These are phyloP conservation scores for Macrosiphum euphorbiae DNA, from an alignment of 2,888 invertebrate species.

Conservation along the genomic window DNA sequence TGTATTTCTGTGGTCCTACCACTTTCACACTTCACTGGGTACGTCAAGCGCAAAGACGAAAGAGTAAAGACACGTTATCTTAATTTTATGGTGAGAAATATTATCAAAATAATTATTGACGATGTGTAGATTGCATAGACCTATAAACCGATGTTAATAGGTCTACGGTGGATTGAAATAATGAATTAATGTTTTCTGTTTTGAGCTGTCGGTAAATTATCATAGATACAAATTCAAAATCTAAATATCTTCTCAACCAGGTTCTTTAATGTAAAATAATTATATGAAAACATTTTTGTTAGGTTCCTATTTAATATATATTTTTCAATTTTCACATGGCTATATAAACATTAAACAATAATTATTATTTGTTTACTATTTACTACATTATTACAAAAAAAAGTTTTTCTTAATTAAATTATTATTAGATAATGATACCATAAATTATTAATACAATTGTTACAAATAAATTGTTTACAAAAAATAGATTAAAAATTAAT, in stretches of 20 bases:
- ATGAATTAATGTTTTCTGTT: background rate
- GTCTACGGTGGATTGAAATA: background rate
- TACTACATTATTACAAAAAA: background rate
- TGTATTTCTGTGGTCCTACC: background rate
- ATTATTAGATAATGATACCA: background rate
- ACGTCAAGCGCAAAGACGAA: background rate
- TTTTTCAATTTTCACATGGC: background rate
- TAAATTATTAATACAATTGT: background rate
- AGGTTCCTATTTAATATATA: background rate
- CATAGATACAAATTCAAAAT: background rate
- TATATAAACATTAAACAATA: background rate
- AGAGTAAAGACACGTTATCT: background rate
- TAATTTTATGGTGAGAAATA: conserved; percentile 1
- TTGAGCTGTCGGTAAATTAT: background rate
- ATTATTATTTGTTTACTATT: background rate
- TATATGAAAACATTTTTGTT: background rate
- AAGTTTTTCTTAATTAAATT: background rate
- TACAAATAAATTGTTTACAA: background rate
- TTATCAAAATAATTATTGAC: conserved; percentile 4
- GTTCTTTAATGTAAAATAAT: background rate
- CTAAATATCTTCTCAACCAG: background rate
- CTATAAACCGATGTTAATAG: background rate
- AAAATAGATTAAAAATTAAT: background rate
- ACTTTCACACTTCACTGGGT: background rate
- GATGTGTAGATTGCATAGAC: conserved; percentile 13